These are phyloP conservation scores for Eospalax fontanierii DNA, from an alignment of 2,797 vertebrate genomes.

Conservation along the genomic window DNA sequence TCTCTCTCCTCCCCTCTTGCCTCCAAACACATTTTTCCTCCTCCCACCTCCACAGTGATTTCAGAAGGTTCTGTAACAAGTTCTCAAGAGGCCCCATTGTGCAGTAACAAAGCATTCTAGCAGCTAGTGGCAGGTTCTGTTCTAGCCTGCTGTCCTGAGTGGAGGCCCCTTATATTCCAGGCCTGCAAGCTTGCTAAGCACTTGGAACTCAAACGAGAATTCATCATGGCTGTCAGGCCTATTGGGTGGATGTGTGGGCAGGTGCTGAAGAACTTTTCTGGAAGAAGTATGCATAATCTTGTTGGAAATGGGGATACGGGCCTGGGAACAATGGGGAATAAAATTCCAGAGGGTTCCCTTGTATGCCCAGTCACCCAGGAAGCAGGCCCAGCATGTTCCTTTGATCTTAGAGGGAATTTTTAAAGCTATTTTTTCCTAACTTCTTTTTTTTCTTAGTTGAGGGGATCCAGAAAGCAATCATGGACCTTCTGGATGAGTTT, in stretches of 20 bases:
- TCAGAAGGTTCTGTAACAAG: constrained; percentile 76
- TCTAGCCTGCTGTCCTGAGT: constrained; percentile 36
- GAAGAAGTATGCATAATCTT: constrained; percentile 81
- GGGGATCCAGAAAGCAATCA: constrained; percentile 83
- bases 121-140: constrained; percentile 23
- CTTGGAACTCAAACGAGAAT: background rate
- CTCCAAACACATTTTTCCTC: background rate
- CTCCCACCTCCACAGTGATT: constrained; percentile 45
- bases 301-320: constrained; percentile 28
- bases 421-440: background rate
- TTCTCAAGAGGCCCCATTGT: constrained; percentile 79
- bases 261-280: constrained; percentile 84
- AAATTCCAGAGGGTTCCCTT: background rate
- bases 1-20: background rate
- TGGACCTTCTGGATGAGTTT: constrained; percentile 86
- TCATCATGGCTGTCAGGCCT: constrained; percentile 79
- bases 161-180: background rate
- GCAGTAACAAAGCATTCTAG: constrained; percentile 79
- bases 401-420: constrained; percentile 36
- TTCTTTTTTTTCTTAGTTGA: constrained; percentile 79
- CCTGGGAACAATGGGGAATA: constrained; percentile 31
- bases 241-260: constrained; percentile 85
- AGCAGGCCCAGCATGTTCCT: background rate
- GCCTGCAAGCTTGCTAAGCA: background rate
- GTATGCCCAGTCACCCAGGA: background rate